These are phyloP conservation scores for Idaea straminata DNA, from an alignment of 2,888 invertebrate species.

Conservation along the genomic window DNA sequence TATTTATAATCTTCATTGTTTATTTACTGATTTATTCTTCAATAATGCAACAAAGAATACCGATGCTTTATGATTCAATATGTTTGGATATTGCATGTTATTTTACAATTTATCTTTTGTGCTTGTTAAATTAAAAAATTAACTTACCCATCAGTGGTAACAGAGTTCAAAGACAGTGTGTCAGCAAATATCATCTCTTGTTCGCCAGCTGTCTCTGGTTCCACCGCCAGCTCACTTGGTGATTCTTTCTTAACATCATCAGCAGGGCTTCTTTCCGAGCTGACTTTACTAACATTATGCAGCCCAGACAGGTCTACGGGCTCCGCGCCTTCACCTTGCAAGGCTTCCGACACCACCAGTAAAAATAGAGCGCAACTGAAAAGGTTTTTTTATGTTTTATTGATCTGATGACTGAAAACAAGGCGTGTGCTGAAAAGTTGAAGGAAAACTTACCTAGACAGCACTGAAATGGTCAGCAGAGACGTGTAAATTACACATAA, in stretches of 20 bases:
- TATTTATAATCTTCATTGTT: too few species aligned
- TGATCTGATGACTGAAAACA: neutral
- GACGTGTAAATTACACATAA: conserved; percentile 81
- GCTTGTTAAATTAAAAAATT: neutral
- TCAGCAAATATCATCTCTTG: conserved; percentile 75
- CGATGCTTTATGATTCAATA: too few species aligned
- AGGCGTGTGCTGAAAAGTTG: conserved; percentile 4
- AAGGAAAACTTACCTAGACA: conserved; percentile 73
- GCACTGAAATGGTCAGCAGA: conserved; percentile 80
- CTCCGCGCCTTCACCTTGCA: conserved; percentile 55
- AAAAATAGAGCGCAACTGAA: conserved; percentile 81
- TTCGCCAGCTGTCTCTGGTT: conserved; percentile 34
- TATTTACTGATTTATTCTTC: too few species aligned
- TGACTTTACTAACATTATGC: conserved; percentile 64
- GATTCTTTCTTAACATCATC: conserved; percentile 15
- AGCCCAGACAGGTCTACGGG: conserved; percentile 67
- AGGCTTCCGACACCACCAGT: conserved; percentile 80
- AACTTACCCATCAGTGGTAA: conserved; percentile 80
- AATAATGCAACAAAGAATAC: too few species aligned
- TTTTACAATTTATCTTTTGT: too few species aligned
- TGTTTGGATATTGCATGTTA: too few species aligned
- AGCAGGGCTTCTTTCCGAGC: conserved; percentile 15
- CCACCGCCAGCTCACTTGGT: conserved; percentile 26
- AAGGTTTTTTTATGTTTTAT: conserved; percentile 17
- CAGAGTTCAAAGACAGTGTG: conserved; percentile 76